Conservation (phyloP, 2,113 vertebrate species). For the Paracanthobrama guichenoti region DNA sequence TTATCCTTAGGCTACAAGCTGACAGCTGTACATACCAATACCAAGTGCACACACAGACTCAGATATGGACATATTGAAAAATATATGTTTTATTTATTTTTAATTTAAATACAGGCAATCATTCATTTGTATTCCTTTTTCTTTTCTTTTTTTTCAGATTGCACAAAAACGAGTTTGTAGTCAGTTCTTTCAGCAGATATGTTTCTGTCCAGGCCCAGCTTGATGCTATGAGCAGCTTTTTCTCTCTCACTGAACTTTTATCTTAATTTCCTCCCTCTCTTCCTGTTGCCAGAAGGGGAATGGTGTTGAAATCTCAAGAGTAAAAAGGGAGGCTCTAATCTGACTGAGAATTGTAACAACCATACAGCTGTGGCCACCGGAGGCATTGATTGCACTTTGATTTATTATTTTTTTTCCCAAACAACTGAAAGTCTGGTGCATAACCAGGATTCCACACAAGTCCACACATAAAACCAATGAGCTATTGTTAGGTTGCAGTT, state of each 20-base stretch:
- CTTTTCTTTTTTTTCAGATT: background rate
- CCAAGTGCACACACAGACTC: background rate
- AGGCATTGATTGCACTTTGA: background rate
- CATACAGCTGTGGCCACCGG: background rate
- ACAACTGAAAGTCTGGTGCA: background rate
- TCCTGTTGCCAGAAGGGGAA: background rate
- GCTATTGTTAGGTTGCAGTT: background rate
- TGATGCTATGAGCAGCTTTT: background rate
- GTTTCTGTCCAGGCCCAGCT: background rate
- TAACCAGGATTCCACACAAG: background rate
- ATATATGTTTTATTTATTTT: too few relatives aligned
- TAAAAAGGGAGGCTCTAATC: background rate
- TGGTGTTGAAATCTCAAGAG: background rate
- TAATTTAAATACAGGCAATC: background rate
- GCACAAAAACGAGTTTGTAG: background rate
- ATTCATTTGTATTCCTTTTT: background rate
- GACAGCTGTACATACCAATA: slow-evolving; percentile 19
- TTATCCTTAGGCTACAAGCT: slow-evolving; percentile 10
- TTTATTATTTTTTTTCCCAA: background rate
- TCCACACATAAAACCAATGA: background rate
- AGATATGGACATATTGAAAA: background rate
- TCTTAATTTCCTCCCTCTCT: background rate
- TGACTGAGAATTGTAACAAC: background rate
- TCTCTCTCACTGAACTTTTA: background rate
- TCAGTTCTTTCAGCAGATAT: background rate